Conservation (phyloP, 1,140 invertebrate genomes). For the Drosophila suzukii region DNA sequence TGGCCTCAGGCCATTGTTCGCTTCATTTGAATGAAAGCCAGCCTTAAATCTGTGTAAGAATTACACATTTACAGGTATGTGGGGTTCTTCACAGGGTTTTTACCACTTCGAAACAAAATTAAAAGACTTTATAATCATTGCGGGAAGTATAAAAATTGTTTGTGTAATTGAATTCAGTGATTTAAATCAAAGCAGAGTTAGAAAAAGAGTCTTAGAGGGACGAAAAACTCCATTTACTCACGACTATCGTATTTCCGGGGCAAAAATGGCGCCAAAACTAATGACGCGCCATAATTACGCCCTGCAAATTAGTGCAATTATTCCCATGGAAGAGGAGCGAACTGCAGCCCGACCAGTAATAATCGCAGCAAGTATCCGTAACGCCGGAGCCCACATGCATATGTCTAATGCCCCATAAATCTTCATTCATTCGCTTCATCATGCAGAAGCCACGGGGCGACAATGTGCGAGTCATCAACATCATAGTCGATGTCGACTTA, state of each 20-base stretch:
- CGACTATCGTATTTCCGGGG: neutral
- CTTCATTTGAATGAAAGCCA: slow-evolving; percentile 45
- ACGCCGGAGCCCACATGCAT: slow-evolving; percentile 14
- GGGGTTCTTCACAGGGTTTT: neutral
- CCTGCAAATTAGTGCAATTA: slow-evolving; percentile 30
- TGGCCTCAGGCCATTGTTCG: slow-evolving; percentile 3
- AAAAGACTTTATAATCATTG: too few relatives aligned
- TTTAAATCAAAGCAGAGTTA: too few relatives aligned
- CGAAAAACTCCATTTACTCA: neutral
- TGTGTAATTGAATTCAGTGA: too few relatives aligned
- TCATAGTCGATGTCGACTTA: slow-evolving; percentile 47
- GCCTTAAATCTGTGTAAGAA: neutral
- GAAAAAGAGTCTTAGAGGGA: neutral
- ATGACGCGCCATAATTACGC: slow-evolving; percentile 3
- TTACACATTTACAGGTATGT: neutral
- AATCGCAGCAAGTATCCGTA: neutral
- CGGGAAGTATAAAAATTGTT: too few relatives aligned
- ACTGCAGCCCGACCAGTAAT: neutral
- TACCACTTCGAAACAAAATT: neutral
- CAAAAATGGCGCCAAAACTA: neutral
- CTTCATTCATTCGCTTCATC: slow-evolving; percentile 69
- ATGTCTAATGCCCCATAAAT: slow-evolving; percentile 75
- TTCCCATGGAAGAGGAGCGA: slow-evolving; percentile 6
- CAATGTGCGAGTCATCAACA: slow-evolving; percentile 52
- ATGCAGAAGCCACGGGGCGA: slow-evolving; percentile 44